These are phyloP conservation scores for Stichodactyla helianthus DNA, from an alignment of 64 coral and sea anemone species.

Conservation along the genomic window DNA sequence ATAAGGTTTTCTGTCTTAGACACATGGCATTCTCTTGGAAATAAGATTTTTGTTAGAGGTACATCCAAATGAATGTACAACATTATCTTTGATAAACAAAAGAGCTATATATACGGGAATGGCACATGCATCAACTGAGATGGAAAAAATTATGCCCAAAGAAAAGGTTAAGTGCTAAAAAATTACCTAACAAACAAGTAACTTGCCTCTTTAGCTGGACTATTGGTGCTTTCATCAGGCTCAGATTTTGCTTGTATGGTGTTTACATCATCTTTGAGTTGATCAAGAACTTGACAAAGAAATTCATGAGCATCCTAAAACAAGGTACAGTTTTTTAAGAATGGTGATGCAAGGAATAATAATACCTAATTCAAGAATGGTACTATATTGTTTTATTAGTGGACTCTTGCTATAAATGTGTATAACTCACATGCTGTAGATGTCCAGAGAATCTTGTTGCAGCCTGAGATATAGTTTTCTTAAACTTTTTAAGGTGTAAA, in stretches of 20 bases:
- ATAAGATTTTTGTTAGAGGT: too few relatives aligned
- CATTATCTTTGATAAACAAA: too few relatives aligned
- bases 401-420: background rate
- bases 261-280: constrained; percentile 64
- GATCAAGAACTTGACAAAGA: constrained; percentile 61
- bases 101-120: too few relatives aligned
- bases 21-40: too few relatives aligned
- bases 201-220: background rate
- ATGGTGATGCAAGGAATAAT: too few relatives aligned
- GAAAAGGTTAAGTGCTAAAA: too few relatives aligned
- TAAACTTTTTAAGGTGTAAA: constrained; percentile 60
- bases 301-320: constrained; percentile 80
- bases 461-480: constrained; percentile 63
- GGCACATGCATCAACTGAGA: too few relatives aligned
- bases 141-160: too few relatives aligned
- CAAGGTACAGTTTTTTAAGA: background rate
- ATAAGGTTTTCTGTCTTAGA: too few relatives aligned
- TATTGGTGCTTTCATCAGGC: background rate
- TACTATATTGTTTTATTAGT: too few relatives aligned
- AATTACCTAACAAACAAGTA: background rate
- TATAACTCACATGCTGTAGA: constrained; percentile 72
- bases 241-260: background rate
- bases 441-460: constrained; percentile 92
- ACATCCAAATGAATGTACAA: too few relatives aligned
- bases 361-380: too few relatives aligned